These are phyloP conservation scores for Drosophila ambigua DNA, from an alignment of 1,140 invertebrate genomes.

Conservation along the genomic window DNA sequence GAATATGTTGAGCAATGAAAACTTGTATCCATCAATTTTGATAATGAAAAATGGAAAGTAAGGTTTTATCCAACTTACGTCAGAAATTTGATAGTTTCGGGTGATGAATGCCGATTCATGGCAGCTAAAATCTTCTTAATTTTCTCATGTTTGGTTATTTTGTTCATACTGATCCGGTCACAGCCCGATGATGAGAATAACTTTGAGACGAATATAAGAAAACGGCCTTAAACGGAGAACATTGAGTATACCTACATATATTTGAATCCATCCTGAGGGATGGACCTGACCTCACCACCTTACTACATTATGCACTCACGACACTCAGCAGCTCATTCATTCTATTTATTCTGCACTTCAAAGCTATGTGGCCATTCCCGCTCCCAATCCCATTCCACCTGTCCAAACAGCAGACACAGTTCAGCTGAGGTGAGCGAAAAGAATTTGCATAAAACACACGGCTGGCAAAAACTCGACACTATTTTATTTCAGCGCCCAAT, in stretches of 20 bases:
- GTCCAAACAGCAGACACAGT: constrained; percentile 64
- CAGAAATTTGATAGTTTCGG: too few relatives aligned
- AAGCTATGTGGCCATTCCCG: constrained; percentile 55
- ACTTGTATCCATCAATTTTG: neutral
- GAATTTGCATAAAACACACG: constrained; percentile 78
- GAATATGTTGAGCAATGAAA: neutral
- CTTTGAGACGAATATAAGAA: too few relatives aligned
- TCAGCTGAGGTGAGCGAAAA: constrained; percentile 55
- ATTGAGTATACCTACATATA: neutral
- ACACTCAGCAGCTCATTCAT: constrained; percentile 76
- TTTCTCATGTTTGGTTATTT: too few relatives aligned
- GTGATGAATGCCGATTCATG: too few relatives aligned
- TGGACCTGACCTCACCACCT: constrained; percentile 9
- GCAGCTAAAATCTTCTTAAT: too few relatives aligned
- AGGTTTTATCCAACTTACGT: too few relatives aligned
- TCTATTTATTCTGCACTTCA: constrained; percentile 80
- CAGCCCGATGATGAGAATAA: too few relatives aligned
- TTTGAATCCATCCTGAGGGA: neutral
- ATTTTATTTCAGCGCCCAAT: constrained; percentile 62
- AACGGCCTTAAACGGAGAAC: too few relatives aligned
- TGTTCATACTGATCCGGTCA: too few relatives aligned
- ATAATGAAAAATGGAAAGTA: too few relatives aligned
- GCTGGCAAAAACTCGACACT: constrained; percentile 72
- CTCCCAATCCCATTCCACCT: constrained; percentile 38
- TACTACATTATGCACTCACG: constrained; percentile 74